These are phyloP conservation scores for Parazoanthus swiftii DNA, from an alignment of 92 coral and sea anemone species.

Conservation along the genomic window DNA sequence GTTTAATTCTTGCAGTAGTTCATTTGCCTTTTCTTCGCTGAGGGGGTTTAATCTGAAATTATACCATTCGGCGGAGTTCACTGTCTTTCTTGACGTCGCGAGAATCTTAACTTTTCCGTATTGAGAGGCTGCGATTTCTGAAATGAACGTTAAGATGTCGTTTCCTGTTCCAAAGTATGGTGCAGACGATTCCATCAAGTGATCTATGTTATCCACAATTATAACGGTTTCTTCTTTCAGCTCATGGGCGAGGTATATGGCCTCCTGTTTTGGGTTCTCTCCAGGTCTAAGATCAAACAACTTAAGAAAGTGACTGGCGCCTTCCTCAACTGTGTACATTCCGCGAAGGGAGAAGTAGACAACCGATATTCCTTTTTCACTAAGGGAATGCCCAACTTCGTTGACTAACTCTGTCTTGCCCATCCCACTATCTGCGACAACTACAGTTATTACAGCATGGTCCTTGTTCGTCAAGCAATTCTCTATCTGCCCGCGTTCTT, in stretches of 20 bases:
- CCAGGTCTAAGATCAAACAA: constrained; percentile 21
- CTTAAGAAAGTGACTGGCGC: constrained; percentile 19
- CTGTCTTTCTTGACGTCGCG: constrained; percentile 12
- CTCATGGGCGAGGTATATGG: constrained; percentile 4
- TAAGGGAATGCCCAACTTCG: constrained; percentile 7
- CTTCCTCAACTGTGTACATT: constrained; percentile 3
- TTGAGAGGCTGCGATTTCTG: background rate
- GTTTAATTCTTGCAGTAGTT: background rate
- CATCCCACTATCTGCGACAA: background rate
- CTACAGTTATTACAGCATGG: background rate
- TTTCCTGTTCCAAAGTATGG: background rate
- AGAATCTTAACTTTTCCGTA: background rate
- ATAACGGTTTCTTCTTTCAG: constrained; percentile 18
- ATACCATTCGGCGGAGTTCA: background rate
- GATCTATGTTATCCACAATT: constrained; percentile 20
- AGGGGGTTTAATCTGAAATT: background rate
- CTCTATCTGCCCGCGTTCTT: background rate
- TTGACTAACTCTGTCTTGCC: constrained; percentile 11
- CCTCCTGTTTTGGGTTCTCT: constrained; percentile 8
- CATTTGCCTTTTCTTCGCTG: background rate
- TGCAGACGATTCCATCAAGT: background rate
- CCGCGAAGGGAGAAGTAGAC: constrained; percentile 2
- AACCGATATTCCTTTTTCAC: background rate
- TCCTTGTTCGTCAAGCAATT: background rate
- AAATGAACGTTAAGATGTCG: constrained; percentile 11